phyloP scores from a whole-genome alignment of 2,113 vertebrate species.

The Bubo blakistoni region DNA sequence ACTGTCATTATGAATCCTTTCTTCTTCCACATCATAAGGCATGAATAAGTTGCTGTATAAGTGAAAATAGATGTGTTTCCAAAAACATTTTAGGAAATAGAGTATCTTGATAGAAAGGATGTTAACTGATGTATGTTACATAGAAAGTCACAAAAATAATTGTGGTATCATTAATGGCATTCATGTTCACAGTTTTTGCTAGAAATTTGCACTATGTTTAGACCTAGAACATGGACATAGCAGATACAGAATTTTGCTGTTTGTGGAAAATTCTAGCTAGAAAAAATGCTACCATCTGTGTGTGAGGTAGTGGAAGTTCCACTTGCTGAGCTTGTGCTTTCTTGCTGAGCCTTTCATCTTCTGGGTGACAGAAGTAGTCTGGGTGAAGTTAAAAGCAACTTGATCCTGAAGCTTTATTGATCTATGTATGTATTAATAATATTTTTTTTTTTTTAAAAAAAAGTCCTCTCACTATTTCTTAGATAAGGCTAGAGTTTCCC shows the following conservation, averaged over 20 bases:
- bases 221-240: neutral
- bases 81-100: neutral
- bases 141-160: neutral
- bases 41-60: neutral
- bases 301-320: neutral
- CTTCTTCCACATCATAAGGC: neutral
- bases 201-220: neutral
- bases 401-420: neutral
- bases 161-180: neutral
- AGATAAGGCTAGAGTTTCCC: neutral
- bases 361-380: neutral
- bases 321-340: neutral
- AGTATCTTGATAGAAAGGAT: neutral
- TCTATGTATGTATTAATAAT: neutral
- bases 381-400: neutral
- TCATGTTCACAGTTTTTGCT: neutral
- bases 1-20: neutral
- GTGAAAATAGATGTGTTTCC: neutral
- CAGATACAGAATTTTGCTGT: neutral
- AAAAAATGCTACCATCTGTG: neutral
- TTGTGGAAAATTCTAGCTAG: neutral
- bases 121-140: neutral
- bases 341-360: neutral
- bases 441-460: too few species aligned
- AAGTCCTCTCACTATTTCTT: neutral